These are phyloP conservation scores for Prunella himalayana DNA, from an alignment of 2,113 vertebrate genomes.

Conservation along the genomic window DNA sequence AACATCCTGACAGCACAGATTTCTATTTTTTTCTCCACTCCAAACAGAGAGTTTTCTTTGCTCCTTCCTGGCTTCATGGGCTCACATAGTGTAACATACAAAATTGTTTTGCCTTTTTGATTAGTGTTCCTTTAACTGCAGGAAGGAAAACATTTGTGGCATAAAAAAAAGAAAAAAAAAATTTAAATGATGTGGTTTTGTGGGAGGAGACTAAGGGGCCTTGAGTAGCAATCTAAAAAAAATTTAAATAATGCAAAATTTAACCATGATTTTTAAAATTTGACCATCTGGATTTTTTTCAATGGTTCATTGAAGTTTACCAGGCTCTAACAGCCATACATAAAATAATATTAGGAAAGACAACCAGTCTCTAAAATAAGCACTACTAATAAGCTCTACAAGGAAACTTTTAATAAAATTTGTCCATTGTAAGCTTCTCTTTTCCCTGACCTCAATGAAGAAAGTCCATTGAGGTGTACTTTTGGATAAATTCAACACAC, in stretches of 20 bases:
- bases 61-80: neutral
- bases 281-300: neutral
- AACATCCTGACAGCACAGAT: neutral
- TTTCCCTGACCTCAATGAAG: neutral
- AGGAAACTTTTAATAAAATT: neutral
- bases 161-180: neutral
- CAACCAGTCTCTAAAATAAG: neutral
- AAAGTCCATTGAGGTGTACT: neutral
- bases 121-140: neutral
- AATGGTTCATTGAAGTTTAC: neutral
- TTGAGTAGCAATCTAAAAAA: neutral
- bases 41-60: neutral
- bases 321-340: neutral
- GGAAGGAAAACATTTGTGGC: neutral
- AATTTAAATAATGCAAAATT: neutral
- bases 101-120: neutral
- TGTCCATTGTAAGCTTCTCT: neutral
- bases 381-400: neutral
- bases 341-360: neutral
- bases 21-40: neutral
- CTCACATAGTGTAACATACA: neutral
- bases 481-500: neutral
- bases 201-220: neutral
- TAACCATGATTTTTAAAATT: neutral
- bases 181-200: neutral